Evolutionary conservation across 2,113 vertebrate species (phyloP).

Genomic region (Hucho hucho): DNA sequence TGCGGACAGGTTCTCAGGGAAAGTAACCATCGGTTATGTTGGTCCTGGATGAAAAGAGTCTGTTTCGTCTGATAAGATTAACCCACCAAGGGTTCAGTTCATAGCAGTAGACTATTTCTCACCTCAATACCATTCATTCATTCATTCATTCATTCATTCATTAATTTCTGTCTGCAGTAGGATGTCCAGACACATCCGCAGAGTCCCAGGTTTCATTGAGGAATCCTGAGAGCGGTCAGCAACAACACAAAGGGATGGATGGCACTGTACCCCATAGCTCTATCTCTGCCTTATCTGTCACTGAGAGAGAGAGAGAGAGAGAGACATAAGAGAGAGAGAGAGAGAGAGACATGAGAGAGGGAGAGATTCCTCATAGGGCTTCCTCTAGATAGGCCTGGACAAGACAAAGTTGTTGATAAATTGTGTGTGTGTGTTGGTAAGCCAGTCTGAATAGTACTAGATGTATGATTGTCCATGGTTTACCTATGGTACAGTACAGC

Average conservation of each 20-base stretch:
- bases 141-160: conserved; percentile 36
- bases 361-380: background rate
- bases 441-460: too few relatives aligned
- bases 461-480: too few relatives aligned
- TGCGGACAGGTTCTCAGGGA: too few relatives aligned
- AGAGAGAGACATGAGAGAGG: background rate
- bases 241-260: conserved; percentile 41
- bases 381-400: background rate
- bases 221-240: conserved; percentile 22
- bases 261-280: conserved; percentile 29
- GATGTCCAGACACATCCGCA: conserved; percentile 36
- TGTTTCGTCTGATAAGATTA: too few relatives aligned
- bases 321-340: background rate
- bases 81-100: too few relatives aligned
- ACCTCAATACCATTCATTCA: conserved; percentile 28
- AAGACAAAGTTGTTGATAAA: background rate
- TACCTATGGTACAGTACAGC: too few relatives aligned
- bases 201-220: conserved; percentile 47
- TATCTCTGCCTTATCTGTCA: conserved; percentile 28
- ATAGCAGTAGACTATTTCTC: background rate
- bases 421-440: background rate
- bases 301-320: conserved; percentile 10
- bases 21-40: too few relatives aligned
- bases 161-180: conserved; percentile 37
- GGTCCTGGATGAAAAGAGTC: too few relatives aligned